Evolutionary conservation across 2,113 vertebrate species (phyloP), one percentile per base, ranked within the genome.

Genomic region (Regulus satrapa): DNA sequence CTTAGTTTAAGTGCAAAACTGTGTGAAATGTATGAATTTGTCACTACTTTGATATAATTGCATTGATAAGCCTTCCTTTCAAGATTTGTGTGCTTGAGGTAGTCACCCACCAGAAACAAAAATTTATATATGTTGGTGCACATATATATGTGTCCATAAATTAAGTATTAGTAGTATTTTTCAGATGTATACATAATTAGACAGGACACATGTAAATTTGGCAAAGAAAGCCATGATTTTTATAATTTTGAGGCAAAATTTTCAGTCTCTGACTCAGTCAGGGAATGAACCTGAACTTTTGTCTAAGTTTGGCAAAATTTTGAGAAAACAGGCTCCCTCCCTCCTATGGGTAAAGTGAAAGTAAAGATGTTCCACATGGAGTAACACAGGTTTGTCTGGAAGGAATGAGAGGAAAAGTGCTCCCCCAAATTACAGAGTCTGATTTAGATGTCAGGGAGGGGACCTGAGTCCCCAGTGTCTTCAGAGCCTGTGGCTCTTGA

Each of bases 391-490:
- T 43, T 55, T 88, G 56, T 31, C 64, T 15, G 34, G 66, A 74
- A 32, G 52, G 32, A 72, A 41, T 7, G 15, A 34, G 32, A 54
- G 29, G n/a, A 25, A 73, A n/a, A 8, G 14, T 61, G n/a, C n/a
- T 59, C 46, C 16, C 38, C 26, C 26, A 41, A 17, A 36, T 21
- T 18, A 16, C 41, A 56, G 36, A 69, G 67, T 8, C 43, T 67
- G 49, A 9, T 34, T 49, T 62, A 7, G 32, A 2, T 17, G 32
- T 9, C 5, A 26, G 25, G 25, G 67, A 63, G 25, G 29, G 1
- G 2, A 45, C 23, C 23, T 23, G 40, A 46, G 36, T 9, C 21
- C 26, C 8, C 5, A 49, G 0, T 4, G 5, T 16, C 2, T 0
- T 24, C 49, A 69, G 51, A 7, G 29, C 8, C 20, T 4, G 3